phyloP scores from a whole-genome alignment of 2,113 vertebrate genomes.

The Trachemys scripta region DNA sequence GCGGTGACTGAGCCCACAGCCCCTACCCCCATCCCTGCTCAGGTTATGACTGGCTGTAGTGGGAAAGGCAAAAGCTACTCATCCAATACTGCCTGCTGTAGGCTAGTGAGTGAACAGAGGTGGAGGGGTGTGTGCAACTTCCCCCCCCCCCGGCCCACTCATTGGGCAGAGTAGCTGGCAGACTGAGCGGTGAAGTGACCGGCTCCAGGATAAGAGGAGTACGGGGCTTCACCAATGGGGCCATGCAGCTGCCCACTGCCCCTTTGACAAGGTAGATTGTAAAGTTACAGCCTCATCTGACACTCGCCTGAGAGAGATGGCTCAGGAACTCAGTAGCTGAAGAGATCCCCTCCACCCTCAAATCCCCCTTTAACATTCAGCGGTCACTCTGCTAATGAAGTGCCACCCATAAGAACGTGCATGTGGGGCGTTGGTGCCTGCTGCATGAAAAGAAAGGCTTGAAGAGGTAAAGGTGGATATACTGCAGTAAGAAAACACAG shows the following conservation, averaged over 20 bases:
- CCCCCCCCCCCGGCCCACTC: accelerated
- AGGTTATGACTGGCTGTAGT: neutral
- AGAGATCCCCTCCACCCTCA: neutral
- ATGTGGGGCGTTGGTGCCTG: neutral
- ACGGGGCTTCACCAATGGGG: accelerated
- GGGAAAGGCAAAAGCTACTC: accelerated
- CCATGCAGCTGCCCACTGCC: accelerated
- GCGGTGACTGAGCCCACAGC: neutral
- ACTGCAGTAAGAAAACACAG: neutral
- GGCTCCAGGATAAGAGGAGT: neutral
- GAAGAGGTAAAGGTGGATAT: neutral
- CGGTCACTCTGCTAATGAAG: accelerated
- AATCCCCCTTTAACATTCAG: accelerated
- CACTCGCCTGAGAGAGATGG: neutral
- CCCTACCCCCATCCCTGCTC: neutral
- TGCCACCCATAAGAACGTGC: neutral
- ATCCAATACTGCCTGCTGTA: accelerated
- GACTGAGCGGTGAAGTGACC: accelerated
- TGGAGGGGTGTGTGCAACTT: accelerated
- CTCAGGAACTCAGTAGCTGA: accelerated
- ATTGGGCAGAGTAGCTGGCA: accelerated
- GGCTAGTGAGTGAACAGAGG: neutral
- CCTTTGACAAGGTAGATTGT: accelerated
- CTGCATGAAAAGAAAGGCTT: neutral
- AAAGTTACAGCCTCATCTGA: neutral